A percentile compares a stretch with the other conserved stretches of the same genome.
Evolutionary conservation across 2,113 vertebrate genomes (phyloP).

Genomic region (Triplophysa tibetana): DNA sequence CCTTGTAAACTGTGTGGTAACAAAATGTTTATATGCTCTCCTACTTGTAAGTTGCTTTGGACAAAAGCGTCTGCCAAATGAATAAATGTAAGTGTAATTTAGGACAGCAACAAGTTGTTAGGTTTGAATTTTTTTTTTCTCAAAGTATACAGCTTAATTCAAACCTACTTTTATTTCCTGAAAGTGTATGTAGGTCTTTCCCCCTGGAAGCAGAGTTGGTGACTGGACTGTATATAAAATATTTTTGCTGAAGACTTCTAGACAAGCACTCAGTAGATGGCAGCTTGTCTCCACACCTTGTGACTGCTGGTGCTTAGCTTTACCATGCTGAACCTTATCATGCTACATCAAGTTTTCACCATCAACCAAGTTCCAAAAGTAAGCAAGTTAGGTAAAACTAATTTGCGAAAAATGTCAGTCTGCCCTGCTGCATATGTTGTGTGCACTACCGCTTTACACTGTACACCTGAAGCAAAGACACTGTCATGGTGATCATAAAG

Average conservation of each 20-base stretch:
- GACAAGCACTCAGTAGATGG: conserved; percentile 5
- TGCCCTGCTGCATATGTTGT: neutral
- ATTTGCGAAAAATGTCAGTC: neutral
- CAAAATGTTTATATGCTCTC: too few species aligned
- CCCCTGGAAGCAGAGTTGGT: neutral
- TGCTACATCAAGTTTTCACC: conserved; percentile 79
- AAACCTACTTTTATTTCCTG: too few species aligned
- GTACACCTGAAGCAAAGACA: neutral
- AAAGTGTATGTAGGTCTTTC: neutral
- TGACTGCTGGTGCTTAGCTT: neutral
- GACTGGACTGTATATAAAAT: neutral
- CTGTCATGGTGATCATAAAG: neutral
- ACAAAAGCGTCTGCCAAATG: too few species aligned
- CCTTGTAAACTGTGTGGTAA: too few species aligned
- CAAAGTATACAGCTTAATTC: too few species aligned
- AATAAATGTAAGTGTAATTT: too few species aligned
- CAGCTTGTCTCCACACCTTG: conserved; percentile 19
- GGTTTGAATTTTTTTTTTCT: neutral
- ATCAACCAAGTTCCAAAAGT: conserved; percentile 92
- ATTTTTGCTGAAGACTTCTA: neutral
- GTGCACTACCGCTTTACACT: neutral
- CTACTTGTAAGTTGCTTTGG: too few species aligned
- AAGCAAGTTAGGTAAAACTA: conserved; percentile 57
- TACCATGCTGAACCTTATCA: conserved; percentile 79
- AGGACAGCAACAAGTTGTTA: neutral